phyloP scores from a whole-genome alignment of 2,797 vertebrate genomes.

The Apodemus agrarius region DNA sequence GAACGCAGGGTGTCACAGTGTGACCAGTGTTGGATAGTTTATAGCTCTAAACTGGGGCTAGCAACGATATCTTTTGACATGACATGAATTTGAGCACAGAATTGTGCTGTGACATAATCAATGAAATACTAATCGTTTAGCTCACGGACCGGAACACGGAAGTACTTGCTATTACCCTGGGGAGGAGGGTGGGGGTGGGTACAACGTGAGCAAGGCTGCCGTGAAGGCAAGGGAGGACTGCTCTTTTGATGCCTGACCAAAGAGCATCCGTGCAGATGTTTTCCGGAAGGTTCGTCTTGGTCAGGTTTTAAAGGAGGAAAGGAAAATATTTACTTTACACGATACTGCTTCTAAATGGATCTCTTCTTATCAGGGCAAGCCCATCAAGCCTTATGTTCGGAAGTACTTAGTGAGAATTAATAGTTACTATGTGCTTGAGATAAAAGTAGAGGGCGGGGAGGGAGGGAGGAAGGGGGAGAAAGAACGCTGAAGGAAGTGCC shows the following conservation, averaged over 20 bases:
- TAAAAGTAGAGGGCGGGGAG: background rate
- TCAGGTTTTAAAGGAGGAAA: background rate
- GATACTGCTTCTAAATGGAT: slow-evolving; percentile 21
- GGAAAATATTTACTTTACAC: slow-evolving; percentile 36
- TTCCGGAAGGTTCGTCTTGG: background rate
- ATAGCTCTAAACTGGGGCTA: background rate
- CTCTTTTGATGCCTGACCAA: background rate
- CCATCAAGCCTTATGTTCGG: background rate
- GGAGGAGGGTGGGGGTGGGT: background rate
- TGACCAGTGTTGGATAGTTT: background rate
- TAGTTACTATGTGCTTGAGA: slow-evolving; percentile 17
- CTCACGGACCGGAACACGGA: background rate
- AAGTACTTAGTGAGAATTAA: slow-evolving; percentile 31
- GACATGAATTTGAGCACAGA: background rate
- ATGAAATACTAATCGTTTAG: background rate
- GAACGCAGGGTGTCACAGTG: too few species aligned
- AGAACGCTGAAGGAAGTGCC: background rate
- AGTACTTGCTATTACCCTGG: background rate
- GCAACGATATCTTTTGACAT: background rate
- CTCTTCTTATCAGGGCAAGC: slow-evolving; percentile 36
- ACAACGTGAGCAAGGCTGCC: background rate
- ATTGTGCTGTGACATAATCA: background rate
- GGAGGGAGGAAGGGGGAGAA: background rate
- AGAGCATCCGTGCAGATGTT: background rate
- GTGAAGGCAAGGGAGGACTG: background rate